Base-by-base conservation (phyloP, 2,113 vertebrate genomes). In the Arvicanthis niloticus region DNA sequence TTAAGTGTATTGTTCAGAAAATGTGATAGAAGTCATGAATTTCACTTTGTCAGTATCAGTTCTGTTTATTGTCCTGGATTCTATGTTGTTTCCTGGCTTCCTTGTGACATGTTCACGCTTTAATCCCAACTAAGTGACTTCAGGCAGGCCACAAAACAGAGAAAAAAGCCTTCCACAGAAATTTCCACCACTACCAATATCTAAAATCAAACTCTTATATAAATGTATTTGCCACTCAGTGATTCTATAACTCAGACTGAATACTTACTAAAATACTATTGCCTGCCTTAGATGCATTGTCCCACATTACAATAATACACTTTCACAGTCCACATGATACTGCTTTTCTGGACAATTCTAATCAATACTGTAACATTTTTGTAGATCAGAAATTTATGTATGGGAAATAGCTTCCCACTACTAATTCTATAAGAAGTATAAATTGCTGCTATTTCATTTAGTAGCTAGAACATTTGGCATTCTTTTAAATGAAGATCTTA, bases 401-500 rank as follows among this genome's bases (percentile, higher is more conserved):
- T 89, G 17, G 51, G n/a, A 84, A 53, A 77, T 86, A 91, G 45
- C 12, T 94, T 93, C 40, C 80, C 96, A 95, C 87, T 94, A 86
- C 37, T 90, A 91, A 95, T 97, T 96, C 24, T 85, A 82, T 94
- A 95, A 95, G 81, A 93, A 94, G 75, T 95, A 78, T 77, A 95
- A 96, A 87, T 56, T 93, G 60, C 76, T 90, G 58, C n/a, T 94
- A 72, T 96, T 96, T 67, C 75, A 95, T 92, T 97, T 97, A 96
- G 89, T 94, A 56, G 48, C 91, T 95, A 91, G 91, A 88, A 65
- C 76, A 90, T 96, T 97, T 96, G 85, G 84, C 58, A 91, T 97
- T 97, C 88, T 96, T 97, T 93, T 95, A 97, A 97, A 97, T 97
- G 85, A 98, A 86, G 94, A 95, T 96, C 95, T 96, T 98, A 97